Evolutionary conservation across 2,113 vertebrate genomes (phyloP), one percentile per base, ranked within the genome.

Genomic region (Crotalus viridis): DNA sequence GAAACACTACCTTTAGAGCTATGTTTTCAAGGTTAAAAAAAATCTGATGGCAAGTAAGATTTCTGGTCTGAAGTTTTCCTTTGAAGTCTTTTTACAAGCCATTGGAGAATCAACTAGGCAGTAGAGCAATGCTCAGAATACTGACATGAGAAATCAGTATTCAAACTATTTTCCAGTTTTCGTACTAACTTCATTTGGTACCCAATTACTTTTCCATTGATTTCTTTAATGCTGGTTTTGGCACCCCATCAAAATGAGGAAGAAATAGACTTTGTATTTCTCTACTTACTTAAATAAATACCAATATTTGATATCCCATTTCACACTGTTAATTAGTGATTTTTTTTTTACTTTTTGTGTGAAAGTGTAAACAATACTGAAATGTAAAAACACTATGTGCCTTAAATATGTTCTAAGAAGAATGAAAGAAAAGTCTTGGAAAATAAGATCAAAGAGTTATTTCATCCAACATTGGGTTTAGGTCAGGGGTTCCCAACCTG

Each of bases 21-120:
- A 43, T 33, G 54, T 94, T 95, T 96, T 96, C 96, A 95, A 93
- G 94, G 96, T 96, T 97, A 95, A 95, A 96, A 93, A 96, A 92
- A 95, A 94, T 91, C 93, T 81, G 94, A 95, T 51, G 94, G 93
- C 93, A 96, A 96, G 92, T 64, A 69, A 94, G 93, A 91, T 94
- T 95, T 94, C 95, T 59, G 87, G 94, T 81, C 95, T 95, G 94
- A 95, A 95, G 92, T 94, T 95, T 94, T 93, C 89, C 95, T 97
- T 96, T 96, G 96, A 97, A 97, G 96, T 85, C 86, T 94, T 85
- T 94, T 94, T 93, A 93, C 6, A 86, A 95, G 94, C 95, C 91
- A 48, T 91, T 74, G 90, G 96, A 95, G 95, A 95, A 94, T 89
- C 93, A 74, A 74, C 90, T 28, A 94, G 94, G 91, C 3, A 0